Conservation (phyloP, 2,113 vertebrate species). For the Hippocampus comes region DNA sequence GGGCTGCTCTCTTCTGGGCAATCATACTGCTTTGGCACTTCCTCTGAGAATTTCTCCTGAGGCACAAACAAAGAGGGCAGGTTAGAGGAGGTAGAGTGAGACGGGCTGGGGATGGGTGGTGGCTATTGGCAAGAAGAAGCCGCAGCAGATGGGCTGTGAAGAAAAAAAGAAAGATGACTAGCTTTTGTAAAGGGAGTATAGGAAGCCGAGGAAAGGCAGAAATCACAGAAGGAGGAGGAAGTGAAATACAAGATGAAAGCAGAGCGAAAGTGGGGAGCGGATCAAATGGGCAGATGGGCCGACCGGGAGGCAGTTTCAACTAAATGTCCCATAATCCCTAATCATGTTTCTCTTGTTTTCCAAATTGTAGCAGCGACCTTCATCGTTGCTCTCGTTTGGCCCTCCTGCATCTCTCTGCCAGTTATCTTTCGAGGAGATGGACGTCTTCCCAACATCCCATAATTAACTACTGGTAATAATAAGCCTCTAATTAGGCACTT, state of each 20-base stretch:
- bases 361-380: constrained; percentile 54
- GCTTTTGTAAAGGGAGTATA: constrained; percentile 11
- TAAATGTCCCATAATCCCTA: constrained; percentile 58
- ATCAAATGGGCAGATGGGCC: constrained; percentile 49
- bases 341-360: constrained; percentile 55
- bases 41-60: constrained; percentile 83
- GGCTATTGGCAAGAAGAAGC: constrained; percentile 11
- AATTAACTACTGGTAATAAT: constrained; percentile 28
- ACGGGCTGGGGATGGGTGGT: not conserved
- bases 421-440: not conserved
- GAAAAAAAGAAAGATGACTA: constrained; percentile 14
- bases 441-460: not conserved
- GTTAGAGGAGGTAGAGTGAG: not conserved
- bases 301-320: constrained; percentile 32
- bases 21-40: constrained; percentile 72
- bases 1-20: constrained; percentile 54
- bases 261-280: constrained; percentile 12
- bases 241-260: not conserved
- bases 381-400: constrained; percentile 16
- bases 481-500: not conserved
- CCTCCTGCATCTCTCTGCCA: constrained; percentile 19
- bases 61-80: constrained; percentile 16
- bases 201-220: constrained; percentile 30
- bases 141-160: constrained; percentile 43
- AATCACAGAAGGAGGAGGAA: constrained; percentile 26